Evolutionary conservation across 1,140 invertebrate genomes (phyloP), one percentile per base, ranked within the genome.

Genomic region (Listronotus oregonensis): DNA sequence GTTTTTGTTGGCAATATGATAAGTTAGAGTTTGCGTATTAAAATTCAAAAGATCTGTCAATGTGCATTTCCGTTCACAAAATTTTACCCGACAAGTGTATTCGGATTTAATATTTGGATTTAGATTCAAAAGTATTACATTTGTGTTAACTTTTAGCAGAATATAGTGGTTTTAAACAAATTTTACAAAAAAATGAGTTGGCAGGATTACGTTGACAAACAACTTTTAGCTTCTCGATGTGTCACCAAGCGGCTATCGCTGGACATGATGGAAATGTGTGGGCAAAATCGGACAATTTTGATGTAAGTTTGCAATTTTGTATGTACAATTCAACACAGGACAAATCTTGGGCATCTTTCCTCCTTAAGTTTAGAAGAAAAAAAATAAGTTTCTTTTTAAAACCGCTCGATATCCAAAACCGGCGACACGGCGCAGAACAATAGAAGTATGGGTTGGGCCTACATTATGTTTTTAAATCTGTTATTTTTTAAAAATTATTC

Each of bases 131-230:
- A 55, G 12, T 56, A 47, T 42, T 39, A 39, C 50, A 43, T 56
- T 32, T 39, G 14, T 44, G 11, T 58, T 58, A 46, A 50, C 17
- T 32, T 17, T 50, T 55, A 64, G 63, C 52, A 61, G 42, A 69
- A 68, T 71, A 62, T 54, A 54, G 67, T 69, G 67, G 62, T 65
- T 67, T 71, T 65, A 68, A 61, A 54, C 64, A 64, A 67, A 46
- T 62, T 52, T 46, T 47, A 44, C 15, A 43, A 44, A 79, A 89
- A 81, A 79, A 96, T 95, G 93, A 95, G 93, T 89, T 97, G 94
- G 94, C 93, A 96, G 90, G 92, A 95, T 89, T 97, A 97, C 86
- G 92, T 97, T 80, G 94, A 96, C 85, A 96, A 95, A 86, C 94
- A 97, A 85, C 89, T 96, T 84, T 86, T 96, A 83, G 92, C 92